Conservation (phyloP, 2,888 invertebrate genomes). For the Caenorhabditis becei region DNA sequence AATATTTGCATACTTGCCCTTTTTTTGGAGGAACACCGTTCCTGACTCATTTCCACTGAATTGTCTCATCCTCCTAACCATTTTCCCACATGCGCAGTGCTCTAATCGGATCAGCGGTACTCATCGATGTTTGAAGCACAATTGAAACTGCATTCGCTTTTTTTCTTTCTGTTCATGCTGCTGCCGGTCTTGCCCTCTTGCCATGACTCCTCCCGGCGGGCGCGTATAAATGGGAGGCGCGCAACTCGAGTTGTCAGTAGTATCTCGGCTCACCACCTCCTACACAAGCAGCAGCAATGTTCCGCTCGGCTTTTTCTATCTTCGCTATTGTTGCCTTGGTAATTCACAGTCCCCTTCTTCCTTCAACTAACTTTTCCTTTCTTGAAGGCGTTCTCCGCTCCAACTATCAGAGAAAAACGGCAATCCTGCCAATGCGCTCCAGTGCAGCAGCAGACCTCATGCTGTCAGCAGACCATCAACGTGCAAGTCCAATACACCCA, state of each 20-base stretch:
- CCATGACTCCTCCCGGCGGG: slow-evolving; percentile 61
- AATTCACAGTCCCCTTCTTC: neutral
- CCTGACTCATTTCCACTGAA: neutral
- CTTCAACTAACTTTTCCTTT: slow-evolving; percentile 4
- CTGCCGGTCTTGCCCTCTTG: slow-evolving; percentile 61
- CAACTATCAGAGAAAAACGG: slow-evolving; percentile 65
- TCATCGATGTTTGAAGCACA: slow-evolving; percentile 57
- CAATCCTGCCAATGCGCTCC: slow-evolving; percentile 65
- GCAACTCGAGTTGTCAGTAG: slow-evolving; percentile 63
- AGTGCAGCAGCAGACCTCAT: slow-evolving; percentile 52
- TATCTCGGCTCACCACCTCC: slow-evolving; percentile 49
- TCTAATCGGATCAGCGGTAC: slow-evolving; percentile 56
- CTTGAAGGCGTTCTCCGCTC: slow-evolving; percentile 64
- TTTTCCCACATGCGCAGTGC: slow-evolving; percentile 39
- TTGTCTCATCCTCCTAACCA: slow-evolving; percentile 16
- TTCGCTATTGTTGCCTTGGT: slow-evolving; percentile 58
- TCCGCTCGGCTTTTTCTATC: slow-evolving; percentile 54
- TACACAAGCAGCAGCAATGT: slow-evolving; percentile 55
- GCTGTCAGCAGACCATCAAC: slow-evolving; percentile 50
- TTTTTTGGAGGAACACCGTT: slow-evolving; percentile 27
- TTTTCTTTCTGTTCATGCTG: slow-evolving; percentile 51
- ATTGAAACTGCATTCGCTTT: slow-evolving; percentile 61
- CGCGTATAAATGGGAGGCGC: slow-evolving; percentile 59
- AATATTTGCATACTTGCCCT: neutral
- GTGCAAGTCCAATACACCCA: slow-evolving; percentile 55